Conservation (phyloP, 2,113 vertebrate species). For the Tauraco erythrolophus region DNA sequence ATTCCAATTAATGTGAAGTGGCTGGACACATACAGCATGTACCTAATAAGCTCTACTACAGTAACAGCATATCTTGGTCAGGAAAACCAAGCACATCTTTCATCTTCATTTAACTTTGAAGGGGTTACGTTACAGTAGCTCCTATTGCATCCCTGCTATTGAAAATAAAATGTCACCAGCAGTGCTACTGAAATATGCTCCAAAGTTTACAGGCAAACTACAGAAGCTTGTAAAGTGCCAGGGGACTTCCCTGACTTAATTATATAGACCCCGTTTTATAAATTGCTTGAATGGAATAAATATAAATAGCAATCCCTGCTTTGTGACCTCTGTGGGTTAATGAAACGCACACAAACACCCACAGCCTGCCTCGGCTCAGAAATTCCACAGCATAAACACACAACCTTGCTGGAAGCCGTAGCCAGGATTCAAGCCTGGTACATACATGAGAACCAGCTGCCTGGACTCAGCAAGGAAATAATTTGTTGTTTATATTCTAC, state of each 20-base stretch:
- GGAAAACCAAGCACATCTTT: neutral
- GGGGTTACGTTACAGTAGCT: conserved; percentile 17
- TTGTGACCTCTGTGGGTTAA: conserved; percentile 58
- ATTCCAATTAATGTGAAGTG: conserved; percentile 5
- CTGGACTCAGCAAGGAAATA: conserved; percentile 18
- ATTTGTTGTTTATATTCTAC: conserved; percentile 31
- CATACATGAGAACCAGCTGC: neutral
- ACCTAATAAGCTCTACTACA: neutral
- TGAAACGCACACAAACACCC: conserved; percentile 58
- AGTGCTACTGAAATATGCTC: conserved; percentile 38
- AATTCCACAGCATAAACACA: conserved; percentile 58
- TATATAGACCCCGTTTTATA: conserved; percentile 55
- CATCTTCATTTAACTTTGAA: conserved; percentile 45
- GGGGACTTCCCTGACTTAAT: conserved; percentile 57
- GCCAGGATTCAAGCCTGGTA: conserved; percentile 1
- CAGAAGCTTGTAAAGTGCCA: conserved; percentile 48
- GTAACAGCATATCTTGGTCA: neutral
- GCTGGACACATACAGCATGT: neutral
- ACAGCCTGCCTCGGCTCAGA: conserved; percentile 21
- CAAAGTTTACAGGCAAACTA: conserved; percentile 52
- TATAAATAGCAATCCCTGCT: conserved; percentile 41
- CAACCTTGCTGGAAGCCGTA: conserved; percentile 5
- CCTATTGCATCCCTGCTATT: neutral
- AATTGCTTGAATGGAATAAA: conserved; percentile 60
- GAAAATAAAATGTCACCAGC: conserved; percentile 65